Evolutionary conservation across 1,140 invertebrate genomes (phyloP).

Genomic region (Oncopodura yosiiana): DNA sequence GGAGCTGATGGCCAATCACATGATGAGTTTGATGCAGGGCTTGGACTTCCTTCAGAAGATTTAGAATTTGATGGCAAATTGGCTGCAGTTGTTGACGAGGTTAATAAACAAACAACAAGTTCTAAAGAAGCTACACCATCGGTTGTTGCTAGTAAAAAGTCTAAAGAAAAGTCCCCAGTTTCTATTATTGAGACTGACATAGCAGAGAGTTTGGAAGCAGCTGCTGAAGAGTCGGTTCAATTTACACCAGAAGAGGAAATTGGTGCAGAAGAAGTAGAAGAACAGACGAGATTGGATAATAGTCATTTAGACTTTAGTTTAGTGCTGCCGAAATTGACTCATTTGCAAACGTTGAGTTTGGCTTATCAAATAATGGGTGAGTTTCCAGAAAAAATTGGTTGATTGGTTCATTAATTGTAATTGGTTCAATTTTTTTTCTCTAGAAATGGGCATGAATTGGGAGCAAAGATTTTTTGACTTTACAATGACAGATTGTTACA

Average conservation of each 20-base stretch:
- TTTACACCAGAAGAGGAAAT: not conserved
- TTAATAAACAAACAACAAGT: not conserved
- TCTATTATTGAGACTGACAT: too few relatives aligned
- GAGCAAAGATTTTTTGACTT: conserved; percentile 23
- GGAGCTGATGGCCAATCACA: not conserved
- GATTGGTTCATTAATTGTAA: too few relatives aligned
- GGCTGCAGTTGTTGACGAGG: not conserved
- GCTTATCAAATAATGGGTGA: conserved; percentile 27
- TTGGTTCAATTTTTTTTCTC: too few relatives aligned
- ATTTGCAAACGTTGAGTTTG: conserved; percentile 17
- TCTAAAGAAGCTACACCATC: not conserved
- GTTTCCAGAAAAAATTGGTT: too few relatives aligned
- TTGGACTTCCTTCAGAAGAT: conserved; percentile 6
- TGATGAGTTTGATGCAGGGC: conserved; percentile 14
- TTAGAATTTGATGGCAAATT: not conserved
- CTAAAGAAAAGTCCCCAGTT: not conserved
- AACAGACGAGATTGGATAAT: conserved; percentile 3
- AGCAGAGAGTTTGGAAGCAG: too few relatives aligned
- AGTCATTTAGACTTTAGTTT: conserved; percentile 23
- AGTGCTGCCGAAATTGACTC: conserved; percentile 14
- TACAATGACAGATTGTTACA: conserved; percentile 23
- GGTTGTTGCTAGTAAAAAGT: not conserved
- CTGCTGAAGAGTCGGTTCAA: too few relatives aligned
- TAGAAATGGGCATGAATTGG: conserved; percentile 22
- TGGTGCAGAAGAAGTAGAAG: conserved; percentile 2